phyloP scores from a whole-genome alignment of 2,797 vertebrate genomes.

The Enteromius viviparus region DNA sequence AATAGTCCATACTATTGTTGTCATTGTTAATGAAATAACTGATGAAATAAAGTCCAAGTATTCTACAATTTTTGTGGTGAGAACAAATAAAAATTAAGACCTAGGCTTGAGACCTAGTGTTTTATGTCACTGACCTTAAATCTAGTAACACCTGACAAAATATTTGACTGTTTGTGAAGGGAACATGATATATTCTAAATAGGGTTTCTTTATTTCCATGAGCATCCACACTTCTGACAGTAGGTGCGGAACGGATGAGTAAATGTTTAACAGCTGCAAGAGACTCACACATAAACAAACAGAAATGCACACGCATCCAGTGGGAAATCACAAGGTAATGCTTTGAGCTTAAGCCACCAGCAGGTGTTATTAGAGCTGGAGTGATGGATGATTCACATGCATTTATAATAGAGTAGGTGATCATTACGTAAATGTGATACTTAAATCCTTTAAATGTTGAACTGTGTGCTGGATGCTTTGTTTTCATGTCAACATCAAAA shows the following conservation, averaged over 20 bases:
- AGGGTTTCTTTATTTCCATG: not conserved
- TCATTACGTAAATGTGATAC: not conserved
- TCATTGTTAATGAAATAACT: not conserved
- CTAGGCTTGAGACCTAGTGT: not conserved
- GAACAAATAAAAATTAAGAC: not conserved
- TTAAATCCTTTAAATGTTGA: not conserved
- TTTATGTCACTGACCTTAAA: not conserved
- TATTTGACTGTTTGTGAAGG: not conserved
- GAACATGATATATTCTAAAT: not conserved
- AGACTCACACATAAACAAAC: constrained; percentile 2
- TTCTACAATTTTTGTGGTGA: too few species aligned
- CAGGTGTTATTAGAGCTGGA: not conserved
- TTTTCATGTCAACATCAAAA: not conserved
- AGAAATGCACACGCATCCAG: not conserved
- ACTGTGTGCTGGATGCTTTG: not conserved
- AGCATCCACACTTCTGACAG: not conserved
- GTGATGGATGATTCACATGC: not conserved
- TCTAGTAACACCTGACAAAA: not conserved
- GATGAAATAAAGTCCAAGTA: too few species aligned
- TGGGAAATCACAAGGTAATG: not conserved
- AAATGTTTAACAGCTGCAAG: constrained; percentile 32
- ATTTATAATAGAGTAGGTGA: not conserved
- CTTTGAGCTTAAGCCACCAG: not conserved
- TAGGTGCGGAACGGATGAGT: not conserved
- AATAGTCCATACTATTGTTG: not conserved